phyloP scores from a whole-genome alignment of 2,113 vertebrate species.

The Lasiurus cinereus region DNA sequence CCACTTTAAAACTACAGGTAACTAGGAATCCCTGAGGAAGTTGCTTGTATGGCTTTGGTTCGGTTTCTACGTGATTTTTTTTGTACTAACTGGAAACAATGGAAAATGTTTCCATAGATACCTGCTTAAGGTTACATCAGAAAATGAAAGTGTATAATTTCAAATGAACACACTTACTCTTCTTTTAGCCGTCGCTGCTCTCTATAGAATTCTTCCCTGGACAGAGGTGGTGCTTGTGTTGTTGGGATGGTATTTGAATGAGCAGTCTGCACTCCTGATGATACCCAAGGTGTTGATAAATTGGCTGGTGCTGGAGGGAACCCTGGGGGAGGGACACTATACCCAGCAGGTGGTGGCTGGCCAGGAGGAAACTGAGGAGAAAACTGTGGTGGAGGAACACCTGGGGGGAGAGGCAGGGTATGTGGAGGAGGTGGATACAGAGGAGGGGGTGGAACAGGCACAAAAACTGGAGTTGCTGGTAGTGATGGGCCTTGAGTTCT shows the following conservation, averaged over 20 bases:
- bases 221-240: constrained; percentile 91
- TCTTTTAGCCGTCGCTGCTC: constrained; percentile 94
- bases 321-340: constrained; percentile 94
- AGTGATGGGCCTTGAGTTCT: constrained; percentile 90
- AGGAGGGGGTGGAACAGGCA: constrained; percentile 90
- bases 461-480: constrained; percentile 89
- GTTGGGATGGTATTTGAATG: constrained; percentile 90
- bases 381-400: constrained; percentile 91
- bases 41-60: constrained; percentile 84
- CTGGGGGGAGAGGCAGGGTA: constrained; percentile 91
- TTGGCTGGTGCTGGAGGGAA: constrained; percentile 92
- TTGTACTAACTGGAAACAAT: constrained; percentile 78
- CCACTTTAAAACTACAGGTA: constrained; percentile 85
- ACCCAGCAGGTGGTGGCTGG: constrained; percentile 92
- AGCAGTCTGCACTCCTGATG: constrained; percentile 89
- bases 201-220: constrained; percentile 97
- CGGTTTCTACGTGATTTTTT: constrained; percentile 84
- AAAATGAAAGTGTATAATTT: constrained; percentile 79
- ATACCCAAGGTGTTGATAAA: constrained; percentile 92
- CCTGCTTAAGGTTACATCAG: constrained; percentile 83
- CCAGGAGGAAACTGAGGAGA: constrained; percentile 92
- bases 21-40: constrained; percentile 84
- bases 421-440: constrained; percentile 91
- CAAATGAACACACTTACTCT: constrained; percentile 92
- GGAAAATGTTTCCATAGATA: constrained; percentile 82